These are phyloP conservation scores for Aphis craccivora DNA, from an alignment of 1,140 invertebrate species.

Conservation along the genomic window DNA sequence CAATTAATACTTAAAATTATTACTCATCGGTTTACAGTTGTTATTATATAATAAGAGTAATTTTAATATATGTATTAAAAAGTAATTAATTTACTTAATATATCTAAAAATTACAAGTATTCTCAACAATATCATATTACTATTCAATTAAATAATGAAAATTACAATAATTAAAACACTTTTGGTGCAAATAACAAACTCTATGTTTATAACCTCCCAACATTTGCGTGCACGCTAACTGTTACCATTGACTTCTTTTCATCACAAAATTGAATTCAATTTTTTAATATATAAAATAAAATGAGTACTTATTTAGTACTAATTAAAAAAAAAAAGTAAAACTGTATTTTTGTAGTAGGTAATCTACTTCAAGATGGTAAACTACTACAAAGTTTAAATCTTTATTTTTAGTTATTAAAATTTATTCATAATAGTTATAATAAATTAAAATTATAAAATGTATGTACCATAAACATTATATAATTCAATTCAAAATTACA, in stretches of 20 bases:
- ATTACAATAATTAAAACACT: too few species aligned
- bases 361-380: neutral
- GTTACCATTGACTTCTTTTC: neutral
- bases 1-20: too few species aligned
- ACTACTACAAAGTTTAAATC: neutral
- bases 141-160: too few species aligned
- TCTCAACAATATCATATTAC: neutral
- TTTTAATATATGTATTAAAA: neutral
- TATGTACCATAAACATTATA: neutral
- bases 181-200: neutral
- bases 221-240: neutral
- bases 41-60: neutral
- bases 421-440: neutral
- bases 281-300: neutral
- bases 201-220: neutral
- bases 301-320: neutral
- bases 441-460: neutral
- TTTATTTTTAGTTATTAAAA: neutral
- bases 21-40: neutral
- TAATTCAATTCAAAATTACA: neutral
- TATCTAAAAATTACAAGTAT: too few species aligned
- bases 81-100: too few species aligned
- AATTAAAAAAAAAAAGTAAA: neutral
- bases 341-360: neutral
- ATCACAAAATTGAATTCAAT: neutral